Evolutionary conservation across 2,113 vertebrate species (phyloP).

Genomic region (Chitala chitala): DNA sequence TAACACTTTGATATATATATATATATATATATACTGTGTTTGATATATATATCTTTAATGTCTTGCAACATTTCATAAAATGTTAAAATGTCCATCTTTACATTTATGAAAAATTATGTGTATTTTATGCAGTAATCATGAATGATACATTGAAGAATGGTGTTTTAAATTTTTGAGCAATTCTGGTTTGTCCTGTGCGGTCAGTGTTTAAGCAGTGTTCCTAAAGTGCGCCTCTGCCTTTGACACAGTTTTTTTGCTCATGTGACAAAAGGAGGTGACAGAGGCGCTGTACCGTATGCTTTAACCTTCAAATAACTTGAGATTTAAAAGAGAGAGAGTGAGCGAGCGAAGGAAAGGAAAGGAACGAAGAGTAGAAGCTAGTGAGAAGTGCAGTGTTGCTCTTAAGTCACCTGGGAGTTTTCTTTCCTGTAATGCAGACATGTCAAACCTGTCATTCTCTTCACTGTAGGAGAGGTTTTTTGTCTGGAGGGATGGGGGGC

Average conservation of each 20-base stretch:
- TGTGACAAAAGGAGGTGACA: slow-evolving; percentile 18
- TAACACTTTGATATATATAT: too few species aligned
- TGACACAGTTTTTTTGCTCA: slow-evolving; percentile 31
- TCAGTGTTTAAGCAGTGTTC: neutral
- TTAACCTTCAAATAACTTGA: slow-evolving; percentile 43
- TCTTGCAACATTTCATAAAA: too few species aligned
- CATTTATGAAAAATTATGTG: too few species aligned
- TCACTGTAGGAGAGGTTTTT: slow-evolving; percentile 36
- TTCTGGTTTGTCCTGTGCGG: slow-evolving; percentile 10
- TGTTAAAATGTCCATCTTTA: neutral
- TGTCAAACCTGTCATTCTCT: slow-evolving; percentile 48
- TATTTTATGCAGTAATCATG: too few species aligned
- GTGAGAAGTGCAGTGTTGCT: slow-evolving; percentile 37
- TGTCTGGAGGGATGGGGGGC: slow-evolving; percentile 35
- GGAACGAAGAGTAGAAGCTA: slow-evolving; percentile 25
- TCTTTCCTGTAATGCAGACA: slow-evolving; percentile 43
- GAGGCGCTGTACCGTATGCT: slow-evolving; percentile 36
- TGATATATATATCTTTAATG: too few species aligned
- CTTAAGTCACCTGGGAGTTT: slow-evolving; percentile 41
- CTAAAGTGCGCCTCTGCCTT: neutral
- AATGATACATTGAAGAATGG: neutral
- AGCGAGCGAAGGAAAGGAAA: slow-evolving; percentile 28
- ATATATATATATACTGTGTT: too few species aligned
- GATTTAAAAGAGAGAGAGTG: too few species aligned
- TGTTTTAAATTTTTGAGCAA: neutral